phyloP scores from a whole-genome alignment of 2,888 invertebrate species.

The Cataglyphis altisquamis region DNA sequence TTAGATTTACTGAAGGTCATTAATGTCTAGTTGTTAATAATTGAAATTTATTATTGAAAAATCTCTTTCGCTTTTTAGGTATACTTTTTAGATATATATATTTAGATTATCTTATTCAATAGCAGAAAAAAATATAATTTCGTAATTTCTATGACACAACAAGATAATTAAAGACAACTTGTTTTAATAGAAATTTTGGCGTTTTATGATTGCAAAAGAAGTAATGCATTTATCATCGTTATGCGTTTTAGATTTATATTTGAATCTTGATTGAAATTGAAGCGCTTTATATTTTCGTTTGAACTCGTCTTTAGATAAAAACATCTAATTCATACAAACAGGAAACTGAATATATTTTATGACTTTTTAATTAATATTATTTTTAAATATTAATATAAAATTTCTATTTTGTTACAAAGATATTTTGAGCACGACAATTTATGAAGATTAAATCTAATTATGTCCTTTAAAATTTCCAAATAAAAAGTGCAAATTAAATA shows the following conservation, averaged over 20 bases:
- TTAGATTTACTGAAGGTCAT: background rate
- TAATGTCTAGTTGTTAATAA: background rate
- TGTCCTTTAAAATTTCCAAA: background rate
- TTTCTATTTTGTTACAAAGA: too few species aligned
- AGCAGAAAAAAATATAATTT: background rate
- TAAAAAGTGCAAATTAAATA: background rate
- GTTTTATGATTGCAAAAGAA: background rate
- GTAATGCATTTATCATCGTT: background rate
- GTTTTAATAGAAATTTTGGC: background rate
- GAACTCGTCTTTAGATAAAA: background rate
- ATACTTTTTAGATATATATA: background rate
- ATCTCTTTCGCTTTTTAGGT: background rate
- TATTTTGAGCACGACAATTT: background rate
- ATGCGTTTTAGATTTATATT: too few species aligned
- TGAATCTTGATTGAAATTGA: too few species aligned
- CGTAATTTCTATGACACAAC: background rate
- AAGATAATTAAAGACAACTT: background rate
- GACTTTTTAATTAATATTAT: slow-evolving; percentile 7
- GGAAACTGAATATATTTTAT: background rate
- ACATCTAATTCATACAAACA: background rate
- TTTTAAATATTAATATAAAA: background rate
- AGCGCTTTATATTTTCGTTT: background rate
- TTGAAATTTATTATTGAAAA: background rate
- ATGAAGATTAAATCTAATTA: background rate
- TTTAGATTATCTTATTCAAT: background rate